Percentiles rank a stretch among this genome's conserved stretches.
phyloP scores from a whole-genome alignment of 2,797 vertebrate genomes.

The Alectoris magna region DNA sequence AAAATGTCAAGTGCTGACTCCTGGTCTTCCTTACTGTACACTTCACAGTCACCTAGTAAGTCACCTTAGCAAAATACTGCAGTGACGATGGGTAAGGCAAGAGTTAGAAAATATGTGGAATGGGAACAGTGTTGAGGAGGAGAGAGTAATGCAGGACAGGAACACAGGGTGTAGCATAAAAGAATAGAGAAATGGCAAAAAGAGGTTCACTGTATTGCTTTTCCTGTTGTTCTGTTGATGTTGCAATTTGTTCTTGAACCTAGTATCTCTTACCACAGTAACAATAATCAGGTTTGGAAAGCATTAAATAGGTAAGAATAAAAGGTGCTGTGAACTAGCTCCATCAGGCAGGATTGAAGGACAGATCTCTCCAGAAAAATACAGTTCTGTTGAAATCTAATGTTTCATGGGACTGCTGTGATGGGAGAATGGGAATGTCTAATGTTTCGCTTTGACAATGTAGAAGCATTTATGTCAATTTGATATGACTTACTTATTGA shows the following conservation, averaged over 20 bases:
- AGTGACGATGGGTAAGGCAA: neutral
- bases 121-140: neutral
- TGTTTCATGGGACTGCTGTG: neutral
- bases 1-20: neutral
- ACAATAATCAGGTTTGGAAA: neutral
- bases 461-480: constrained; percentile 23
- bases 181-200: neutral
- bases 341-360: neutral
- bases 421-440: neutral
- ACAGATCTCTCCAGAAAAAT: neutral
- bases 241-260: neutral
- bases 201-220: neutral
- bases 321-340: neutral
- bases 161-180: neutral
- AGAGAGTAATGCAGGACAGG: neutral
- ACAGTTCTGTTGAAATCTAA: neutral
- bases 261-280: neutral
- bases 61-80: neutral
- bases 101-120: neutral
- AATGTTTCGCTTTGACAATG: neutral
- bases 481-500: neutral
- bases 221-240: neutral
- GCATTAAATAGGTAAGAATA: neutral
- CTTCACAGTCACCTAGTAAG: neutral
- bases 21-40: neutral